These are phyloP conservation scores for Cerastis leucographa DNA, from an alignment of 2,888 invertebrate genomes.

Conservation along the genomic window DNA sequence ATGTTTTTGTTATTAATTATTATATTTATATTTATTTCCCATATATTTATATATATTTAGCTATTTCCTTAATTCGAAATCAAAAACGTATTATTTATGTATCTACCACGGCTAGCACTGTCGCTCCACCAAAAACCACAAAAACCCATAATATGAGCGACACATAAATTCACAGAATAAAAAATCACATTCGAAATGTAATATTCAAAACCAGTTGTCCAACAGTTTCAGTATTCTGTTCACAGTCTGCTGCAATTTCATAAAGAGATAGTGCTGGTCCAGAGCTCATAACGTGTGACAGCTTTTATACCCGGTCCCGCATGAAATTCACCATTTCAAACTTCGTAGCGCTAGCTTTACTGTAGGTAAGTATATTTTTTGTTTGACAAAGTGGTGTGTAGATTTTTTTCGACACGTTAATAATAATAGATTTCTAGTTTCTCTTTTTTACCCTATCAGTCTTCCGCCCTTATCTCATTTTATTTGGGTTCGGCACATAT, in stretches of 20 bases:
- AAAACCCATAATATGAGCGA: background rate
- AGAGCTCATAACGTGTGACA: constrained; percentile 10
- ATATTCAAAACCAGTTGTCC: constrained; percentile 14
- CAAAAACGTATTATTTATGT: background rate
- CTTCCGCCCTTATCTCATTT: too few species aligned
- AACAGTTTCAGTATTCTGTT: constrained; percentile 16
- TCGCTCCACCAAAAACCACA: background rate
- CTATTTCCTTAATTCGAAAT: background rate
- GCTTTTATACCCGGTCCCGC: background rate
- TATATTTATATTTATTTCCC: background rate
- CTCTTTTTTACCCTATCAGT: too few species aligned
- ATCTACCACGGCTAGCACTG: background rate
- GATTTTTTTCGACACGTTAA: too few species aligned
- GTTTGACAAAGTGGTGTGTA: background rate
- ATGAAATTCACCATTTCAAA: constrained; percentile 9
- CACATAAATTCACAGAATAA: background rate
- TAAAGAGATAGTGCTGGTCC: constrained; percentile 18
- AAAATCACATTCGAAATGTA: background rate
- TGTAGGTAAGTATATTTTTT: background rate
- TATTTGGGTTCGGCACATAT: too few species aligned
- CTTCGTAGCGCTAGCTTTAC: background rate
- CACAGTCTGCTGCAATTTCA: constrained; percentile 28
- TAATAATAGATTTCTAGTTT: too few species aligned
- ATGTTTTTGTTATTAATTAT: background rate
- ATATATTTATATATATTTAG: too few species aligned